Evolutionary conservation across 64 coral and sea anemone genomes (phyloP).

Genomic region (Pocillopora damicornis): DNA sequence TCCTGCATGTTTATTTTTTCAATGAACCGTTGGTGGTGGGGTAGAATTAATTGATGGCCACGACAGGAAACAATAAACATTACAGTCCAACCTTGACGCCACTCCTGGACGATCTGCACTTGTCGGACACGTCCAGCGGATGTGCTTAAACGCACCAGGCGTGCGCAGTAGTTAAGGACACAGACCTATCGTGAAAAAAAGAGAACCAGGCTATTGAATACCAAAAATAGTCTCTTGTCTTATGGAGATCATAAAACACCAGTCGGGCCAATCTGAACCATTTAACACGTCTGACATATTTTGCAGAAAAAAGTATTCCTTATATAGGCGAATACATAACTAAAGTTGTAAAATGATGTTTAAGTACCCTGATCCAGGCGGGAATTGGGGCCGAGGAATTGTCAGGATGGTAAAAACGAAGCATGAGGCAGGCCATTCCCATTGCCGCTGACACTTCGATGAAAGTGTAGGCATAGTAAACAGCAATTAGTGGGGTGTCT

Average conservation of each 20-base stretch:
- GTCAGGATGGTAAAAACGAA: conserved; percentile 83
- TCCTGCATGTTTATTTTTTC: too few species aligned
- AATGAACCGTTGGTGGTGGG: too few species aligned
- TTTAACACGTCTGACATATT: not conserved
- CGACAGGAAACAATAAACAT: not conserved
- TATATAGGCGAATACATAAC: too few species aligned
- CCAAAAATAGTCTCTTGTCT: too few species aligned
- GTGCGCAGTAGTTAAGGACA: conserved; percentile 78
- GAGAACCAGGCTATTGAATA: too few species aligned
- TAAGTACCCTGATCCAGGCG: conserved; percentile 68
- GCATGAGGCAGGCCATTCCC: conserved; percentile 84
- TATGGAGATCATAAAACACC: too few species aligned
- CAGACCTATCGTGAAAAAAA: conserved; percentile 34
- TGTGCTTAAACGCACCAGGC: conserved; percentile 63
- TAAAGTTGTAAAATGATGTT: not conserved
- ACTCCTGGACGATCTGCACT: conserved; percentile 55
- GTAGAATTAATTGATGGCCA: too few species aligned
- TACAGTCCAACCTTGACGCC: conserved; percentile 63
- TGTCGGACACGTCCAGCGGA: conserved; percentile 65
- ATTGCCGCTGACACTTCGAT: conserved; percentile 89
- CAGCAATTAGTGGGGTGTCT: conserved; percentile 70
- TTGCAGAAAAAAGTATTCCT: not conserved
- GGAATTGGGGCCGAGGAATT: conserved; percentile 64
- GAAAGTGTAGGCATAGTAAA: conserved; percentile 90
- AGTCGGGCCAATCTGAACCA: too few species aligned